phyloP scores from a whole-genome alignment of 2,113 vertebrate genomes.

The Spea bombifrons region DNA sequence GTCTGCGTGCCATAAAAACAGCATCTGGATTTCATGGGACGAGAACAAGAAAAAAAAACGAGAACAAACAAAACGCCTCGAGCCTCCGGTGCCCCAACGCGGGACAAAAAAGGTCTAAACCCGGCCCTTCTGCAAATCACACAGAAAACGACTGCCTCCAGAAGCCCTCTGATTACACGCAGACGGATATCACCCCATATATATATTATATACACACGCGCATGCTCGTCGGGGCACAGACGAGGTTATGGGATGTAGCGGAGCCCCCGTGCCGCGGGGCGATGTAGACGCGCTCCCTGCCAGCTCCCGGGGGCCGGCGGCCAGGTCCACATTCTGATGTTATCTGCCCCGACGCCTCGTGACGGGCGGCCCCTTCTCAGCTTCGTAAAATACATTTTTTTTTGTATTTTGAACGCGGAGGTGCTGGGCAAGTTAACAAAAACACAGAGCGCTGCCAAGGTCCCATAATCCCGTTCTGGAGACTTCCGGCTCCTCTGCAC shows the following conservation, averaged over 20 bases:
- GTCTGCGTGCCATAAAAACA: neutral
- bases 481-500: slow-evolving; percentile 19
- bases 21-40: slow-evolving; percentile 43
- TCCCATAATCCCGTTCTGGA: slow-evolving; percentile 22
- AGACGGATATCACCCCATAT: too few relatives aligned
- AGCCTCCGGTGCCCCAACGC: slow-evolving; percentile 9
- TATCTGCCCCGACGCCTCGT: slow-evolving; percentile 21
- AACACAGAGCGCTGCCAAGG: slow-evolving; percentile 28
- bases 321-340: slow-evolving; percentile 29
- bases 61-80: neutral
- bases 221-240: too few relatives aligned
- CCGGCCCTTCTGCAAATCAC: neutral
- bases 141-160: neutral
- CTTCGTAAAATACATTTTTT: neutral
- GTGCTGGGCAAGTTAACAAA: slow-evolving; percentile 21
- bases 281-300: neutral
- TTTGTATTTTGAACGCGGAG: slow-evolving; percentile 29
- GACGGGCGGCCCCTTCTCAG: neutral
- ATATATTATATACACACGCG: too few relatives aligned
- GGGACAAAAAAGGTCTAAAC: neutral
- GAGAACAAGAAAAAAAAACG: neutral
- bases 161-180: too few relatives aligned
- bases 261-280: neutral
- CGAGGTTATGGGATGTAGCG: too few relatives aligned
- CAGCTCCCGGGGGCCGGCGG: neutral